These are phyloP conservation scores for Neocrepidodera transversa DNA, from an alignment of 2,888 invertebrate species.

Conservation along the genomic window DNA sequence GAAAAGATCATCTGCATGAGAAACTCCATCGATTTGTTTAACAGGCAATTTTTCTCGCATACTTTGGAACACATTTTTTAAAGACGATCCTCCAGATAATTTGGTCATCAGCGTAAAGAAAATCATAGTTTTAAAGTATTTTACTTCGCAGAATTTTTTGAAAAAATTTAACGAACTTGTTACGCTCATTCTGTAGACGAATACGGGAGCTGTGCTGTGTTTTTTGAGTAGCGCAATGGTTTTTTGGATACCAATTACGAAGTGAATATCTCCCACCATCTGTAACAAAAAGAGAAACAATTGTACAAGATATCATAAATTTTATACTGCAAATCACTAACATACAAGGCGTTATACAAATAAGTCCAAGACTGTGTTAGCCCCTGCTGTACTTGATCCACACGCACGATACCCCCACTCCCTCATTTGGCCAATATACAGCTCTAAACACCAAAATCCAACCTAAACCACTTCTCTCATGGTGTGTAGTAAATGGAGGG, in stretches of 20 bases:
- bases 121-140: slow-evolving; percentile 45
- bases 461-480: too few species aligned
- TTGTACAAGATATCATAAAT: too few species aligned
- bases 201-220: slow-evolving; percentile 46
- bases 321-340: too few species aligned
- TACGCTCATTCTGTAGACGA: slow-evolving; percentile 51
- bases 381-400: too few species aligned
- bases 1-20: slow-evolving; percentile 53
- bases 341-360: too few species aligned
- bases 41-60: slow-evolving; percentile 37
- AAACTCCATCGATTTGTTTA: slow-evolving; percentile 44
- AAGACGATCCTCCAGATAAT: slow-evolving; percentile 39
- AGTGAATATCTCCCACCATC: slow-evolving; percentile 54
- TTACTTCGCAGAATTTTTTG: slow-evolving; percentile 45
- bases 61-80: slow-evolving; percentile 39
- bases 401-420: too few species aligned
- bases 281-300: slow-evolving; percentile 45
- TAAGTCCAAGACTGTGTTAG: too few species aligned
- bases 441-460: too few species aligned
- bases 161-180: slow-evolving; percentile 49
- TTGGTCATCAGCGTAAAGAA: slow-evolving; percentile 43
- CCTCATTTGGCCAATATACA: too few species aligned
- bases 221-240: slow-evolving; percentile 38
- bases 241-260: slow-evolving; percentile 50
- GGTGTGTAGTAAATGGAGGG: too few species aligned